Evolutionary conservation across 2,113 vertebrate genomes (phyloP).

Genomic region (Paracanthobrama guichenoti): DNA sequence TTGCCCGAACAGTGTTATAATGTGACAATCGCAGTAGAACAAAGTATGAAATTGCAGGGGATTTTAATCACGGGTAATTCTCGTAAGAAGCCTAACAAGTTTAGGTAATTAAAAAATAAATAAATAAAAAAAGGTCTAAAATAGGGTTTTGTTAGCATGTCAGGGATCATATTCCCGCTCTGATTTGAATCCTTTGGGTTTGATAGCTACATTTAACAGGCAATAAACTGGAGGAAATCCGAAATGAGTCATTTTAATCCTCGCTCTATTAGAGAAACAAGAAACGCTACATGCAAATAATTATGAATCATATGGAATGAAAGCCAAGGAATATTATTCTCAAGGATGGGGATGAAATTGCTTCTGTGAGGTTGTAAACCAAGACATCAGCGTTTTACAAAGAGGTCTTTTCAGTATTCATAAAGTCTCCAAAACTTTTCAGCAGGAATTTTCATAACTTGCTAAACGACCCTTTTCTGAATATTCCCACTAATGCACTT

Average conservation of each 20-base stretch:
- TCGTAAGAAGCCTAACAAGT: slow-evolving; percentile 67
- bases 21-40: slow-evolving; percentile 76
- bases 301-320: slow-evolving; percentile 5
- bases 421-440: not conserved
- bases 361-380: not conserved
- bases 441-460: not conserved
- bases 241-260: slow-evolving; percentile 46
- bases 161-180: slow-evolving; percentile 44
- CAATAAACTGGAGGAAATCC: slow-evolving; percentile 36
- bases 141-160: slow-evolving; percentile 55
- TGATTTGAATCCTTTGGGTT: slow-evolving; percentile 26
- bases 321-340: slow-evolving; percentile 3
- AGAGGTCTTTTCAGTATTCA: not conserved
- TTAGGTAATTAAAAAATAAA: slow-evolving; percentile 63
- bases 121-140: slow-evolving; percentile 59
- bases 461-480: not conserved
- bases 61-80: slow-evolving; percentile 69
- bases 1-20: slow-evolving; percentile 76
- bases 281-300: slow-evolving; percentile 19
- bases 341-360: not conserved
- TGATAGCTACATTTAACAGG: slow-evolving; percentile 53
- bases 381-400: not conserved
- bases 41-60: slow-evolving; percentile 70
- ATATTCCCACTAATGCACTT: not conserved
- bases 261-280: slow-evolving; percentile 35